Conservation (phyloP, 2,113 vertebrate species). For the Neoarius graeffei region DNA sequence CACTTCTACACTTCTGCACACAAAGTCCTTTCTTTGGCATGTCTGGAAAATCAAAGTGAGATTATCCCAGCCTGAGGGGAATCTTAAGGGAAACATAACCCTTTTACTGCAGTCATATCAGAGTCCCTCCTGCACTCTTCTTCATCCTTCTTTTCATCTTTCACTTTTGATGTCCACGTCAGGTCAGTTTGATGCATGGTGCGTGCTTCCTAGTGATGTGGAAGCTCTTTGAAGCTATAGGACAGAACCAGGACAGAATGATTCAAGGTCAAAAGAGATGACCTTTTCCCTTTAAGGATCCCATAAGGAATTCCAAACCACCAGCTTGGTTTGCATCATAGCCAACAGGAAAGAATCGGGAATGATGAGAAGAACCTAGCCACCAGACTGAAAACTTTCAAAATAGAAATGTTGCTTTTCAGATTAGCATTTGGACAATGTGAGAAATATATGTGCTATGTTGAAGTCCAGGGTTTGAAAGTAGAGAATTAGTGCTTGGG, state of each 20-base stretch:
- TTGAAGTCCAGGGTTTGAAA: neutral
- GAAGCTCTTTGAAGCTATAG: slow-evolving; percentile 21
- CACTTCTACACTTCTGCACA: slow-evolving; percentile 5
- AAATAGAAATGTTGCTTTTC: neutral
- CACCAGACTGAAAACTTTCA: neutral
- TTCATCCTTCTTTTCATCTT: slow-evolving; percentile 22
- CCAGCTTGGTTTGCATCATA: neutral
- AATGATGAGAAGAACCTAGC: neutral
- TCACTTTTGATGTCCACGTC: neutral
- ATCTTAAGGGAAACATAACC: slow-evolving; percentile 1
- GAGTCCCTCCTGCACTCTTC: neutral
- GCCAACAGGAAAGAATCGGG: neutral
- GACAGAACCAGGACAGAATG: neutral
- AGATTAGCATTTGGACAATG: neutral
- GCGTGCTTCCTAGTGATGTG: neutral
- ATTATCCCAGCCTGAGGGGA: neutral
- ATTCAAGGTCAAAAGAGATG: slow-evolving; percentile 20
- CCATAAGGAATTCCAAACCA: neutral
- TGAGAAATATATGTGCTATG: neutral
- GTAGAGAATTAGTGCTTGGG: neutral
- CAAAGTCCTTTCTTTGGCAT: neutral
- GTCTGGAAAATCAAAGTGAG: neutral
- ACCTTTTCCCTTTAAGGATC: slow-evolving; percentile 1
- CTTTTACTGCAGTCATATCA: neutral
- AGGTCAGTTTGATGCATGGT: slow-evolving; percentile 10